Conservation (phyloP, 2,797 vertebrate species). For the Pseudochirops corinnae region DNA sequence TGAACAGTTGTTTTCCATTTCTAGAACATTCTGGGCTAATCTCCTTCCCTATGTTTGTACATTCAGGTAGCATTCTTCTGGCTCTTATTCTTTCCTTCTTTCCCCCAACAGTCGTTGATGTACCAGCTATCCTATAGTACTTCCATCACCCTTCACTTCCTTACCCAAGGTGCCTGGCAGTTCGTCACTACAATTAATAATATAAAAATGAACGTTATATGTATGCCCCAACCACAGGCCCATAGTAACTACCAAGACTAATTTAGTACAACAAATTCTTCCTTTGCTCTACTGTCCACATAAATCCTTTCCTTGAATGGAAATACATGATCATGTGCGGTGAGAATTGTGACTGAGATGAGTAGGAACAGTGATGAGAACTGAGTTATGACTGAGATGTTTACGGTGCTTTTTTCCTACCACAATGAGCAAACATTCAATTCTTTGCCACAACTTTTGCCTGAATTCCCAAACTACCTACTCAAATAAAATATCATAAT, state of each 20-base stretch:
- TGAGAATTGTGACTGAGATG: background rate
- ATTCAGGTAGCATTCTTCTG: background rate
- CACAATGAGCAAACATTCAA: background rate
- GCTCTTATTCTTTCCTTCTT: background rate
- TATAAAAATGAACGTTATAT: background rate
- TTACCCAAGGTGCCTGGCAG: background rate
- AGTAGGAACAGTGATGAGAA: background rate
- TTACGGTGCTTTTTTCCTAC: background rate
- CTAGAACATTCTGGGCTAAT: background rate
- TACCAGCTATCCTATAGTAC: background rate
- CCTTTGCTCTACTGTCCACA: no score
- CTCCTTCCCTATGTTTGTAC: background rate
- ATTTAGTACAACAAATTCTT: no score
- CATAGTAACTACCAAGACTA: background rate
- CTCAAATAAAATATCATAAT: background rate
- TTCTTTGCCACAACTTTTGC: background rate
- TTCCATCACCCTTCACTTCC: background rate
- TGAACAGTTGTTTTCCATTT: background rate
- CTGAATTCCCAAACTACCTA: background rate
- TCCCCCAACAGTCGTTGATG: no score
- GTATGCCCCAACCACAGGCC: background rate
- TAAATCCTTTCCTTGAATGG: no score
- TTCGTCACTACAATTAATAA: background rate
- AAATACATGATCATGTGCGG: background rate
- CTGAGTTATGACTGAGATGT: background rate